Evolutionary conservation across 1,140 invertebrate species (phyloP).

Genomic region (Aphelenchoides fujianensis): DNA sequence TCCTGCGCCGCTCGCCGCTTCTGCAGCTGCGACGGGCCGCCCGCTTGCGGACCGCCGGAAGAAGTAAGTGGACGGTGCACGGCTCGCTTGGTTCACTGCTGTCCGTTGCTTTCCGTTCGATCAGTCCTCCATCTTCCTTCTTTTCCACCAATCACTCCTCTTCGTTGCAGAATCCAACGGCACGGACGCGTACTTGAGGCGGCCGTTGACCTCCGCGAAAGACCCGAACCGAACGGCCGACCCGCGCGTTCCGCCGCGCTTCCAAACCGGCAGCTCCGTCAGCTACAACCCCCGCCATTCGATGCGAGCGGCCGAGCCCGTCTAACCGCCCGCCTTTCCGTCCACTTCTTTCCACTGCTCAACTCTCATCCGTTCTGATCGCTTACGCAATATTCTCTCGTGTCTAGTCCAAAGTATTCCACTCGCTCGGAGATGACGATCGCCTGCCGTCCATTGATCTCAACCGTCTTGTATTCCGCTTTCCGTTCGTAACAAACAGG

Average conservation of each 20-base stretch:
- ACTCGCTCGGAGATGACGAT: too few species aligned
- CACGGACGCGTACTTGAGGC: background rate
- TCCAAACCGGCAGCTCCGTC: background rate
- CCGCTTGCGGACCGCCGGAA: background rate
- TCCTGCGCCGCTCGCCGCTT: background rate
- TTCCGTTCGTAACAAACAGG: too few species aligned
- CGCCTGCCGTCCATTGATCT: too few species aligned
- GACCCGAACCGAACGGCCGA: background rate
- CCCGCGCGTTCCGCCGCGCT: background rate
- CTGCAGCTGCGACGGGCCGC: background rate
- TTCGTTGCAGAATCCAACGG: slow-evolving; percentile 1
- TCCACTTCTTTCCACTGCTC: background rate
- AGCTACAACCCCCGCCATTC: background rate
- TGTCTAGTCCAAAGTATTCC: too few species aligned
- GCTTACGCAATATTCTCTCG: too few species aligned
- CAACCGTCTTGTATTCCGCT: too few species aligned
- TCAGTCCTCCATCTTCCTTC: background rate
- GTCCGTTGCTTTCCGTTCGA: background rate
- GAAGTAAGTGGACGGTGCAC: background rate
- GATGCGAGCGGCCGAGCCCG: slow-evolving; percentile 2
- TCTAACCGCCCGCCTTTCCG: background rate
- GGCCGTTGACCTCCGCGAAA: background rate
- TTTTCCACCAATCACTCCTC: background rate
- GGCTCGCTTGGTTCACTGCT: background rate
- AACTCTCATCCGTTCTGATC: too few species aligned